phyloP scores from a whole-genome alignment of 2,113 vertebrate genomes.

The Cavia porcellus region DNA sequence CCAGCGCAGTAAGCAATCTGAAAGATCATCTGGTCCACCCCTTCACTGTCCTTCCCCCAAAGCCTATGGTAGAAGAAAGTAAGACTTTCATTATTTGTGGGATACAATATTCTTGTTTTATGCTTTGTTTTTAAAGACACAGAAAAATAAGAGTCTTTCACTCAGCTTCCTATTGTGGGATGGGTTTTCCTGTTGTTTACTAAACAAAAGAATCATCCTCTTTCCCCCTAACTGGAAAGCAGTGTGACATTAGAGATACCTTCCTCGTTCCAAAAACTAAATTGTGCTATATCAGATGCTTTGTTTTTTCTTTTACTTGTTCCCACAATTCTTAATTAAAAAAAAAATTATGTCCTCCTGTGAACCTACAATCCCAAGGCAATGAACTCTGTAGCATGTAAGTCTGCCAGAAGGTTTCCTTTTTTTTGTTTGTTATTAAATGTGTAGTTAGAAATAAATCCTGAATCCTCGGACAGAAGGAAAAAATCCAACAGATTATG shows the following conservation, averaged over 20 bases:
- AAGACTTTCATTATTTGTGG: not conserved
- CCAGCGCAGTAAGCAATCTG: conserved; percentile 44
- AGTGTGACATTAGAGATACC: not conserved
- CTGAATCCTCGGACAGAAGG: not conserved
- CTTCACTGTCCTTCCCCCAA: not conserved
- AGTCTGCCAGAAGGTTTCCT: not conserved
- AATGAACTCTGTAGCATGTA: not conserved
- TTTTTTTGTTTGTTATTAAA: not conserved
- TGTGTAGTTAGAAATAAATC: conserved; percentile 34
- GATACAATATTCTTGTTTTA: not conserved
- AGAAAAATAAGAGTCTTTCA: not conserved
- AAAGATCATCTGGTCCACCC: conserved; percentile 51
- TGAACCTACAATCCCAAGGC: not conserved
- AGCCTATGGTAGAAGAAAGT: not conserved
- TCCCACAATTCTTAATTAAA: conserved; percentile 27
- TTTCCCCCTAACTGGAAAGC: not conserved
- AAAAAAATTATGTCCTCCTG: not conserved
- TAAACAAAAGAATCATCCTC: not conserved
- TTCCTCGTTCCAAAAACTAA: not conserved
- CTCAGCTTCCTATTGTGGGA: not conserved
- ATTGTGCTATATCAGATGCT: not conserved
- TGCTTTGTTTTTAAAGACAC: not conserved
- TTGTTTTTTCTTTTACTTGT: not conserved
- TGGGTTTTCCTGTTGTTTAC: not conserved
- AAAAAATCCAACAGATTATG: not conserved